phyloP scores from a whole-genome alignment of 2,113 vertebrate genomes.

The Kryptolebias marmoratus region DNA sequence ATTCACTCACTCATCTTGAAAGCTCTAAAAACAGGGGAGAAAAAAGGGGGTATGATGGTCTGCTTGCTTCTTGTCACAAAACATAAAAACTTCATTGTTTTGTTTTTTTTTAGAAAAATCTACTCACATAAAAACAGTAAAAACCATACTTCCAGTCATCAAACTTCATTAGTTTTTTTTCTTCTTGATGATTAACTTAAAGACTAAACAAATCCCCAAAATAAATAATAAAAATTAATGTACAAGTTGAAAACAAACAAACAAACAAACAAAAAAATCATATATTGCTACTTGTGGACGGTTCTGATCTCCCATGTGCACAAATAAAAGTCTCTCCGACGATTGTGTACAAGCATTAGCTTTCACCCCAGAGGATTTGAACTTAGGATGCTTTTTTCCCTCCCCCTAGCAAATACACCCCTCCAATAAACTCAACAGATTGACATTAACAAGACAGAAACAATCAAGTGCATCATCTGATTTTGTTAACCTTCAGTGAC shows the following conservation, averaged over 20 bases:
- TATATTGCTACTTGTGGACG: slow-evolving; percentile 74
- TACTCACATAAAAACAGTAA: slow-evolving; percentile 41
- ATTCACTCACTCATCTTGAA: slow-evolving; percentile 17
- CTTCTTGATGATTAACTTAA: slow-evolving; percentile 65
- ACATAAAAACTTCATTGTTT: slow-evolving; percentile 54
- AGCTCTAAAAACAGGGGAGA: not conserved
- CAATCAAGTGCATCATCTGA: slow-evolving; percentile 71
- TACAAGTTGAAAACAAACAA: slow-evolving; percentile 41
- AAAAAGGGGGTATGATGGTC: slow-evolving; percentile 37
- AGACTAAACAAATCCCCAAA: slow-evolving; percentile 62
- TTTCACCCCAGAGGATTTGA: slow-evolving; percentile 23
- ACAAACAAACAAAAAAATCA: slow-evolving; percentile 34
- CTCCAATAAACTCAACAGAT: slow-evolving; percentile 47
- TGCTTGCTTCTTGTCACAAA: slow-evolving; percentile 42
- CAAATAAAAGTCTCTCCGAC: slow-evolving; percentile 62
- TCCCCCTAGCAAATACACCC: slow-evolving; percentile 31
- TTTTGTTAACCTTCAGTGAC: slow-evolving; percentile 61
- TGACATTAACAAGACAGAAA: slow-evolving; percentile 60
- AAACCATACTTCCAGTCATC: slow-evolving; percentile 69
- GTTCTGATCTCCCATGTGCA: slow-evolving; percentile 71
- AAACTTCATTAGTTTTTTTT: slow-evolving; percentile 74
- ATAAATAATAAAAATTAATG: slow-evolving; percentile 69
- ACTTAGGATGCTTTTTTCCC: not conserved
- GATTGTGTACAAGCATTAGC: slow-evolving; percentile 69
- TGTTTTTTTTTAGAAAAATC: slow-evolving; percentile 20